Base-by-base conservation (phyloP, 2,797 vertebrate genomes). In the Brotula barbata region DNA sequence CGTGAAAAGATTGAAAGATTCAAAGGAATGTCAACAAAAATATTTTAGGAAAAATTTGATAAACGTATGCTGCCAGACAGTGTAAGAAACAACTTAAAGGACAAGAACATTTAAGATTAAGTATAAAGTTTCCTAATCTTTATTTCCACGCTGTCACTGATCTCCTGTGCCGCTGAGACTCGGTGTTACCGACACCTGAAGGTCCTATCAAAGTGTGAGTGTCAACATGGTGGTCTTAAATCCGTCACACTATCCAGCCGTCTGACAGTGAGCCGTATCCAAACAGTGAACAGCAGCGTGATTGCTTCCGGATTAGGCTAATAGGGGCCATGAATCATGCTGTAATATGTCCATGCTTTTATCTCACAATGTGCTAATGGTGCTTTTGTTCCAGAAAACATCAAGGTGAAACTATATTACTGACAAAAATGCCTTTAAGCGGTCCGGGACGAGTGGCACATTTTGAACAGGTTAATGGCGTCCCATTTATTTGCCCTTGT, bases 301-400 rank as follows among this genome's bases (percentile, higher is more conserved):
- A 40, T 54, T 49, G 52, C 46, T 44, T 51, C 16, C 52, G 37
- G 54, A 55, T 68, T 41, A 62, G 22, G 13, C 25, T 64, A 51
- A 58, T 14, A 53, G 25, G 36, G 56, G 14, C 51, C 44, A 46
- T 31, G 41, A 50, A 44, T 34, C 50, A 20, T 21, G 42, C n/a
- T 42, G 15, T 41, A 54, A 58, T n/a, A 43, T 15, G 12, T 0
- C 22, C 42, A 15, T 11, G 7, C 21, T 6, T 19, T 25, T 10
- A 40, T 16, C 21, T 54, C 47, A 33, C 17, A 15, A 14, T 23
- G 9, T 40, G 34, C 28, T 42, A 22, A 54, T 58, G 14, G 49
- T 5, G 10, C 23, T 20, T 13, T 40, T n/a, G n/a, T 39, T 50
- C 45, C 7, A 33, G 56, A 2, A 64, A 48, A 43, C 52, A 52